phyloP scores from a whole-genome alignment of 2,113 vertebrate species.

The Alligator sinensis region DNA sequence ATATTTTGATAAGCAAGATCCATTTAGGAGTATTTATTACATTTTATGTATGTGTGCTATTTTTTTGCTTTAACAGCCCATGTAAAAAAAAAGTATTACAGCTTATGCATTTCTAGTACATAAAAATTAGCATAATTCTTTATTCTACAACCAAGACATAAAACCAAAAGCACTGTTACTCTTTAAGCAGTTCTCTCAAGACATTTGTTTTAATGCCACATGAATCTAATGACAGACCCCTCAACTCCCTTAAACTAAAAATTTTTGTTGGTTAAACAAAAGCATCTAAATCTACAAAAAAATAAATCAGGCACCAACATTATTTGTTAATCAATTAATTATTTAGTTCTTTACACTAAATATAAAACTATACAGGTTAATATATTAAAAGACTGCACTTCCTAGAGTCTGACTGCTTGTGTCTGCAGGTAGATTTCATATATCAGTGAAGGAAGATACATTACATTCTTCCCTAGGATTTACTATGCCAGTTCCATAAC shows the following conservation, averaged over 20 bases:
- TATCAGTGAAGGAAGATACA: background rate
- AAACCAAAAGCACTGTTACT: conserved; percentile 34
- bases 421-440: rapidly evolving
- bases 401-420: rapidly evolving
- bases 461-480: rapidly evolving
- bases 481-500: background rate
- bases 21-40: conserved; percentile 35
- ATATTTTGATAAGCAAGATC: background rate
- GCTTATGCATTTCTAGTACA: conserved; percentile 14
- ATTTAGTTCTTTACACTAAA: background rate
- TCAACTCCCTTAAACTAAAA: background rate
- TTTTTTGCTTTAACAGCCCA: conserved; percentile 36
- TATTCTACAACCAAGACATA: conserved; percentile 26
- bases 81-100: conserved; percentile 6
- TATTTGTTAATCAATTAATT: background rate
- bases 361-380: background rate
- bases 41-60: conserved; percentile 5
- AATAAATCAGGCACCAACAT: background rate
- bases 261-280: background rate
- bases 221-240: background rate
- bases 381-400: background rate
- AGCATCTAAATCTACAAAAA: background rate
- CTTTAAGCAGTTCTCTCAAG: conserved; percentile 6
- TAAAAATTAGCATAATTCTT: background rate
- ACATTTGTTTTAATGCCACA: background rate